Base-by-base conservation (phyloP, 2,888 invertebrate genomes). In the Scrobipalpa costella region DNA sequence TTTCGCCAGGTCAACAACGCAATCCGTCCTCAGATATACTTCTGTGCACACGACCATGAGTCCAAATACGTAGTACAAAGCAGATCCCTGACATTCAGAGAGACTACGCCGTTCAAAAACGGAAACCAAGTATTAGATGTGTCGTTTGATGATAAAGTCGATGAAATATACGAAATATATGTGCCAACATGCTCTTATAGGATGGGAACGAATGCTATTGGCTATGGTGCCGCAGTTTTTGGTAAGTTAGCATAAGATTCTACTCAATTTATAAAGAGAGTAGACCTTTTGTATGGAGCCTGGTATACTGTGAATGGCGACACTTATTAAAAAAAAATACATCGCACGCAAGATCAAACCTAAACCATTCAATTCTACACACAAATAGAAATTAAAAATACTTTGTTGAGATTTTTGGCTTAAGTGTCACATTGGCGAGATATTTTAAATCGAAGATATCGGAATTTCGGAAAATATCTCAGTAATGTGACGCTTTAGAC, bases 181-280 rank as follows among this genome's bases (percentile, higher is more conserved):
- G 96, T 98, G 69, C 99, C 99, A 1, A 98, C 99, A 0, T 98
- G 97, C 79, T 98, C 98, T 0, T 99, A 99, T 83, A 93, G 99
- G 74, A 99, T 99, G 99, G 99, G 99, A 0, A 96, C 96, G 19
- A 81, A 85, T 2, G 92, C 95, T 70, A 96, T 98, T 84, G 99
- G 98, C 1, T 98, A 95, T 84, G 98, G 98, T 40, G 95, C 94
- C 68, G 96, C 96, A 8, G 88, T 96, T 63, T 85, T 98, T 71
- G 95, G 98, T 96, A 89, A 86, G 75, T 75, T 55, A 17, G 27
- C n/a, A n/a, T n/a, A n/a, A n/a, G n/a, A n/a, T n/a, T n/a, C n/a
- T n/a, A n/a, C n/a, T n/a, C n/a, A n/a, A n/a, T n/a, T n/a, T n/a
- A n/a, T n/a, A n/a, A n/a, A n/a, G n/a, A n/a, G n/a, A n/a, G n/a